Base-by-base conservation (phyloP, 1,140 invertebrate species). In the Daktulosphaira vitifoliae region DNA sequence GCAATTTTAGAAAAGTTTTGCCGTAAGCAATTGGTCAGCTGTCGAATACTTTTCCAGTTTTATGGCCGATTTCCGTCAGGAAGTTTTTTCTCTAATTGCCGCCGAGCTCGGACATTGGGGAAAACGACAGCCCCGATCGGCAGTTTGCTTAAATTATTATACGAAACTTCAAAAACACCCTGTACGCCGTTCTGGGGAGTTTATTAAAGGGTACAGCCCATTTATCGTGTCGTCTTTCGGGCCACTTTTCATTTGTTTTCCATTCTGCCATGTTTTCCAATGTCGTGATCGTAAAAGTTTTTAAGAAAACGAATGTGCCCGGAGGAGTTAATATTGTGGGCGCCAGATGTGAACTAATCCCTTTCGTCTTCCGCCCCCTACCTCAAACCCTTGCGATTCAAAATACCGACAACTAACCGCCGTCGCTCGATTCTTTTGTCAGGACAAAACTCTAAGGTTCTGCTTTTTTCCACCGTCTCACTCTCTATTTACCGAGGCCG, bases 291-390 rank as follows among this genome's bases (percentile, higher is more conserved):
- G 52, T 39, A 59, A 59, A 59, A 46, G 39, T 59, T 59, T 59
- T 59, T 46, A 46, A 59, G 54, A 59, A 46, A 46, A 33, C 16
- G 15, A 46, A 16, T 42, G 53, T 25, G 38, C 37, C 53, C 53
- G 18, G 54, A 44, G 38, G 54, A 59, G 54, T 59, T 46, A 46
- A 59, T 59, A 59, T 59, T 29, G 54, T 25, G 54, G 54, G 54
- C 54, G 54, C 54, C 54, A 59, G 54, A 59, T 59, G 54, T 59
- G 54, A 6, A 13, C 23, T 42, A 26, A 56, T n/a, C 18, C 37
- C 39, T 11, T 44, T 5, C 39, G 15, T 15, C 9, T 15, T 4
- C 9, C 39, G 7, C 39, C 9, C 39, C 11, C 4, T 3, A n/a
- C 39, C 11, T 44, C 39, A 15, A n/a, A 5, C 11, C 29, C 5